A percentile compares a stretch with the other conserved stretches of the same genome.
These are phyloP conservation scores for Lapara coniferarum DNA, from an alignment of 2,888 invertebrate species.

Conservation along the genomic window DNA sequence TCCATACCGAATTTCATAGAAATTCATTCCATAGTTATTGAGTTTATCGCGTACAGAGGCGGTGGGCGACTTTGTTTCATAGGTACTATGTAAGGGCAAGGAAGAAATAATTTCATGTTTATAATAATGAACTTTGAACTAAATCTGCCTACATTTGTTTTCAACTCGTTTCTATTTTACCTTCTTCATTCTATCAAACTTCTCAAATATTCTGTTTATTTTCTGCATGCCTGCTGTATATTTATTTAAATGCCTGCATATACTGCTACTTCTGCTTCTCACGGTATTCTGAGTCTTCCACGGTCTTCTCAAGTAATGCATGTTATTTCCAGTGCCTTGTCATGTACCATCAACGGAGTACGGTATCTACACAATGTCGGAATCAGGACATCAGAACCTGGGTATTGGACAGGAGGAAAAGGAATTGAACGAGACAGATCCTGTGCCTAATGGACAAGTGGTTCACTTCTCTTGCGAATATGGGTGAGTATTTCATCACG, in stretches of 20 bases:
- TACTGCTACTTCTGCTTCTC: background rate
- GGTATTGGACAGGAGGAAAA: conserved; percentile 72
- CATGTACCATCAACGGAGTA: conserved; percentile 87
- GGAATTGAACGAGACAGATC: conserved; percentile 83
- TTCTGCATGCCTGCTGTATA: background rate
- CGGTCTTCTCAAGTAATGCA: background rate
- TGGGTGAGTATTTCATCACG: conserved; percentile 78
- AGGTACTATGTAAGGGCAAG: no score
- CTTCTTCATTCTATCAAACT: background rate
- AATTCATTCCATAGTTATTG: no score
- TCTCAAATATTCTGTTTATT: background rate
- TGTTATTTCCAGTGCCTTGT: conserved; percentile 84
- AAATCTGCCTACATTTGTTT: no score
- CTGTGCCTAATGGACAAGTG: conserved; percentile 87
- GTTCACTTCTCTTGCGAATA: conserved; percentile 90
- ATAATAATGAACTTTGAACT: no score
- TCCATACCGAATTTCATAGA: no score
- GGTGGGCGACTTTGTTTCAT: no score
- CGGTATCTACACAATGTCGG: conserved; percentile 86
- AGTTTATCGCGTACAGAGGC: no score
- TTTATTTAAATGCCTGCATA: background rate
- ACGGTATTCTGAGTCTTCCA: background rate
- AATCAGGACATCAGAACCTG: conserved; percentile 57
- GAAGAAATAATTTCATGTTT: no score
- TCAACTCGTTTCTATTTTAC: background rate